Conservation (phyloP, 2,888 invertebrate species). For the Kuschelorhynchus macadamiae region DNA sequence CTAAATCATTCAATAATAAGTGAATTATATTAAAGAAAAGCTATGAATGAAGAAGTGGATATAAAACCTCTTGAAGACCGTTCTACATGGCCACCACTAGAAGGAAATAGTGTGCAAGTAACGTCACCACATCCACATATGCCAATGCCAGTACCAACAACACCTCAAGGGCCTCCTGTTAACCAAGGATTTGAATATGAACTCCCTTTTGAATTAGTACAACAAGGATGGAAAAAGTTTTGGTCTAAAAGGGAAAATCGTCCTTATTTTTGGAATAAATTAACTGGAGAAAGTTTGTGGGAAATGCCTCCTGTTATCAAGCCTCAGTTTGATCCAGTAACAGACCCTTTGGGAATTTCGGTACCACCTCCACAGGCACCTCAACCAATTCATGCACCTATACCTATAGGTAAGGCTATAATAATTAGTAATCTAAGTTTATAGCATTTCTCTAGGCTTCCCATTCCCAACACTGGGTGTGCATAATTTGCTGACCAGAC, state of each 20-base stretch:
- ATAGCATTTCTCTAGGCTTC: not conserved
- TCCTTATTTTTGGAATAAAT: slow-evolving; percentile 97
- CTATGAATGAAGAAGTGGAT: slow-evolving; percentile 68
- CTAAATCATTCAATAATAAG: slow-evolving; percentile 56
- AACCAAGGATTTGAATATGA: slow-evolving; percentile 69
- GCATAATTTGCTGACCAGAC: too few relatives aligned
- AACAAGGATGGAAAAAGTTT: slow-evolving; percentile 94
- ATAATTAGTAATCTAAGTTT: too few relatives aligned
- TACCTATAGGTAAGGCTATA: slow-evolving; percentile 71
- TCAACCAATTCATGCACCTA: slow-evolving; percentile 65
- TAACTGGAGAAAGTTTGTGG: slow-evolving; percentile 97
- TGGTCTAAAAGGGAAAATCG: slow-evolving; percentile 97
- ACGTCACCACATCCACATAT: slow-evolving; percentile 66
- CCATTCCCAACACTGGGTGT: too few relatives aligned
- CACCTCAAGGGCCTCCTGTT: slow-evolving; percentile 73
- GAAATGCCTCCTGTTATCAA: slow-evolving; percentile 92
- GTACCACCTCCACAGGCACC: slow-evolving; percentile 45
- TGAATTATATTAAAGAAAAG: slow-evolving; percentile 54
- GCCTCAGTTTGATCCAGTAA: slow-evolving; percentile 90
- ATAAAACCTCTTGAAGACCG: slow-evolving; percentile 62
- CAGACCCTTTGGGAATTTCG: slow-evolving; percentile 66
- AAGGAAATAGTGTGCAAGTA: slow-evolving; percentile 61
- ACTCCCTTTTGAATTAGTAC: slow-evolving; percentile 78
- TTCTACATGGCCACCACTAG: slow-evolving; percentile 65
- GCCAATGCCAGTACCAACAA: slow-evolving; percentile 74